Evolutionary conservation across 1,140 invertebrate species (phyloP).

Genomic region (Ceratitis capitata): DNA sequence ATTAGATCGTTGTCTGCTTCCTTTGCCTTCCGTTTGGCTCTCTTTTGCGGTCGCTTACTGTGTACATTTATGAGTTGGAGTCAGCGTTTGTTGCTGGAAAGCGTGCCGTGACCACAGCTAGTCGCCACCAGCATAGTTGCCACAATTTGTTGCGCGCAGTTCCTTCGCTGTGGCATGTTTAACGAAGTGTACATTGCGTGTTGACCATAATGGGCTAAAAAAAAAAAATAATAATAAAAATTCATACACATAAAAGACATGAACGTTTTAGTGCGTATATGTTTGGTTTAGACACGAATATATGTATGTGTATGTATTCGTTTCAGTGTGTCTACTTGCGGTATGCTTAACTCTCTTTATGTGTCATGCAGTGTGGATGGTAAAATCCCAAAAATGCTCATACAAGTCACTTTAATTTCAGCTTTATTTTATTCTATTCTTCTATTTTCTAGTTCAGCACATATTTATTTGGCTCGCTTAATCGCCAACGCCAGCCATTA

Average conservation of each 20-base stretch:
- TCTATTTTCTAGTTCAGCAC: too few species aligned
- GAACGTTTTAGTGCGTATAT: background rate
- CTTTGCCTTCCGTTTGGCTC: background rate
- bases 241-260: background rate
- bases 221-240: background rate
- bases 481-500: too few species aligned
- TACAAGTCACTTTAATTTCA: background rate
- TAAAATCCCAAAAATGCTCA: background rate
- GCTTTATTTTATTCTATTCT: background rate
- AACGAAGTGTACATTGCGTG: constrained; percentile 21
- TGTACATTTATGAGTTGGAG: background rate
- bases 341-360: background rate
- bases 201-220: background rate
- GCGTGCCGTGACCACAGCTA: background rate
- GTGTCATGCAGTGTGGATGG: background rate
- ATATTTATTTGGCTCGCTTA: background rate
- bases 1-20: background rate
- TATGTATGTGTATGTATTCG: background rate
- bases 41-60: background rate
- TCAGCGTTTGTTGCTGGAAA: background rate
- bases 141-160: background rate
- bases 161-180: background rate
- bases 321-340: background rate
- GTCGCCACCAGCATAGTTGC: background rate
- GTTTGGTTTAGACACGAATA: background rate